Percentiles rank a stretch among this genome's conserved stretches.
Conservation (phyloP, 2,797 vertebrate genomes). For the Darevskia mixta region DNA sequence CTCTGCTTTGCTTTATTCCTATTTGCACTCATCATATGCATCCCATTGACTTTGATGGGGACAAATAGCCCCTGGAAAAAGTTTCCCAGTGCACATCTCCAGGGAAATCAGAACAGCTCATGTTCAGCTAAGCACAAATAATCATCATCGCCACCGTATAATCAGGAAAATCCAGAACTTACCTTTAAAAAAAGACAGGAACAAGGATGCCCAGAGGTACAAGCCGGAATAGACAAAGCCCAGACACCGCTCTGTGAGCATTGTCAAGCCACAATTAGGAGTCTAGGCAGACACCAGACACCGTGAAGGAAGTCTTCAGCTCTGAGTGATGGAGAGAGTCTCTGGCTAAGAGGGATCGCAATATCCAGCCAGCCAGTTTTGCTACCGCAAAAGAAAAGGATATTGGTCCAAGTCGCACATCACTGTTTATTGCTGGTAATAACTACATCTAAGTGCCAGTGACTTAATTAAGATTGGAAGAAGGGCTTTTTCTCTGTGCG, state of each 20-base stretch:
- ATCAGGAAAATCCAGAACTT: slow-evolving; percentile 49
- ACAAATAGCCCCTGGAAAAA: neutral
- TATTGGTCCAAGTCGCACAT: neutral
- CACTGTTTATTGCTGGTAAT: slow-evolving; percentile 15
- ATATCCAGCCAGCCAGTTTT: slow-evolving; percentile 48
- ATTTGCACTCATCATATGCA: neutral
- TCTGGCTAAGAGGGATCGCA: slow-evolving; percentile 9
- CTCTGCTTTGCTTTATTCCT: neutral
- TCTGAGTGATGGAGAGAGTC: slow-evolving; percentile 37
- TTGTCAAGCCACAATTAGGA: slow-evolving; percentile 34
- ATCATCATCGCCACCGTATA: neutral
- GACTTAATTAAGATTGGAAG: slow-evolving; percentile 5
- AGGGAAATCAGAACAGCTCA: neutral
- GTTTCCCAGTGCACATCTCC: neutral
- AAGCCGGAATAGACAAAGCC: slow-evolving; percentile 73
- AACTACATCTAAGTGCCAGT: slow-evolving; percentile 29
- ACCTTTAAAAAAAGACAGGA: slow-evolving; percentile 80
- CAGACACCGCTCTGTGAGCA: slow-evolving; percentile 68
- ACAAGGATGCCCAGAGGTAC: slow-evolving; percentile 78
- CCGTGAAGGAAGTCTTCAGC: slow-evolving; percentile 32
- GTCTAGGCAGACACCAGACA: slow-evolving; percentile 35
- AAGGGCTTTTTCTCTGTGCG: neutral
- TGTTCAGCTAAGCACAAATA: neutral
- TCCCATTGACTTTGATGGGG: neutral
- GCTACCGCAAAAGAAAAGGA: slow-evolving; percentile 12